Conservation (phyloP, 1,140 invertebrate genomes). For the Psilanteris sp. region DNA sequence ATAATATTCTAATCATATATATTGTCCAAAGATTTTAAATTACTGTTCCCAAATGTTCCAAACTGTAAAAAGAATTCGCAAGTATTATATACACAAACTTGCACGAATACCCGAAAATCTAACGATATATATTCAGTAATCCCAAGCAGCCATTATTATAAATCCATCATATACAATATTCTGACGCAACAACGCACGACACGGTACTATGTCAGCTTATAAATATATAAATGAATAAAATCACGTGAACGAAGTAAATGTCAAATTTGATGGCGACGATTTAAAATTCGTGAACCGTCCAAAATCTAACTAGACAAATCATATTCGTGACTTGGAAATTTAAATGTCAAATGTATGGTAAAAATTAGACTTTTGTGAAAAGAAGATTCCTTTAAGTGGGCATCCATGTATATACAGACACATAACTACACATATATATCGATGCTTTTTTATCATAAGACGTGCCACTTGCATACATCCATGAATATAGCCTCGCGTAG, state of each 20-base stretch:
- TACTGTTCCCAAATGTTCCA: no score
- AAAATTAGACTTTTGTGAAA: slow-evolving; percentile 38
- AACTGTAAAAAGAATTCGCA: no score
- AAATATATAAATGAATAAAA: slow-evolving; percentile 30
- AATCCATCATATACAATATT: no score
- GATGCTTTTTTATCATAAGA: slow-evolving; percentile 61
- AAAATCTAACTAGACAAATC: slow-evolving; percentile 52
- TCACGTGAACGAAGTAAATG: slow-evolving; percentile 2
- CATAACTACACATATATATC: slow-evolving; percentile 47
- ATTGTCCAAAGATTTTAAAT: no score
- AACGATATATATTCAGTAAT: no score
- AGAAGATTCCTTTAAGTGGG: slow-evolving; percentile 17
- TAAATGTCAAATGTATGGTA: slow-evolving; percentile 26
- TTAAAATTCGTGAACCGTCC: slow-evolving; percentile 37
- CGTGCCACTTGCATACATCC: slow-evolving; percentile 56
- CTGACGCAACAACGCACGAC: no score
- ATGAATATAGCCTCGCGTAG: slow-evolving; percentile 54
- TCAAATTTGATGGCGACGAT: slow-evolving; percentile 3
- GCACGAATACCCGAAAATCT: no score
- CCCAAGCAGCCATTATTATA: no score
- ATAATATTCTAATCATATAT: no score
- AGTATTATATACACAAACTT: no score
- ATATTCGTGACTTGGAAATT: slow-evolving; percentile 55
- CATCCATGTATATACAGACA: slow-evolving; percentile 18
- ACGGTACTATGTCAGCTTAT: slow-evolving; percentile 5